Percentiles rank a stretch among this genome's conserved stretches.
phyloP scores from a whole-genome alignment of 2,888 invertebrate genomes.

The Drosophila falleni region DNA sequence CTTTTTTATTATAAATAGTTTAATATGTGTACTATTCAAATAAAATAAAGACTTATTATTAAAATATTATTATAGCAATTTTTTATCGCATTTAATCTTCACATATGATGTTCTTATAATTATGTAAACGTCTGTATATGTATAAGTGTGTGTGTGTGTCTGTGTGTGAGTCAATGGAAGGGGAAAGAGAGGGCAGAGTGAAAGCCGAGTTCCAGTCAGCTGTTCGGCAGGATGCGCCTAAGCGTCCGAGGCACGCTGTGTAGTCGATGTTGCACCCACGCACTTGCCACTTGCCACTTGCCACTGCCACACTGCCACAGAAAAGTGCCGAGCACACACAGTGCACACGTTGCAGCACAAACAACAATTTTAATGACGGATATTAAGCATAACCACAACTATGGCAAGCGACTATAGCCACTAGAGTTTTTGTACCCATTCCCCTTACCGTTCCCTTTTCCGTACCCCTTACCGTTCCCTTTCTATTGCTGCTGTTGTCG shows the following conservation, averaged over 20 bases:
- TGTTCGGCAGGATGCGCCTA: conserved; percentile 48
- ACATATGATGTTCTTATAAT: too few relatives aligned
- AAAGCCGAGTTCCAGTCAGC: conserved; percentile 2
- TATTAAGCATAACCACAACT: conserved; percentile 75
- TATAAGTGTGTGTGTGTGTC: conserved; percentile 4
- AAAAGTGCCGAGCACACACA: conserved; percentile 16
- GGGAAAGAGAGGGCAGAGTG: too few relatives aligned
- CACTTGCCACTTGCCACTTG: too few relatives aligned
- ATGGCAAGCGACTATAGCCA: conserved; percentile 44
- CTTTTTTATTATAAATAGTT: too few relatives aligned
- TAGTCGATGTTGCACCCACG: conserved; percentile 51
- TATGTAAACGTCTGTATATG: too few relatives aligned
- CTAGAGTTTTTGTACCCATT: conserved; percentile 5
- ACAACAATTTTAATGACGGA: conserved; percentile 78
- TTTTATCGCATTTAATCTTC: too few relatives aligned
- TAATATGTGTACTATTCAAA: too few relatives aligned
- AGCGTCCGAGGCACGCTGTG: conserved; percentile 34
- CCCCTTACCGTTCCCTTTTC: background rate
- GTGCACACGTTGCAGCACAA: conserved; percentile 45
- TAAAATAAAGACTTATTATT: too few relatives aligned
- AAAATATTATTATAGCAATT: too few relatives aligned
- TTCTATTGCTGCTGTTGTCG: conserved; percentile 4
- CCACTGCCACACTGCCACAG: too few relatives aligned
- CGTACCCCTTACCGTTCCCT: too few relatives aligned
- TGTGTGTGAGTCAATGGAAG: too few relatives aligned